phyloP scores from a whole-genome alignment of 2,888 invertebrate genomes.

The Athalia rosae region DNA sequence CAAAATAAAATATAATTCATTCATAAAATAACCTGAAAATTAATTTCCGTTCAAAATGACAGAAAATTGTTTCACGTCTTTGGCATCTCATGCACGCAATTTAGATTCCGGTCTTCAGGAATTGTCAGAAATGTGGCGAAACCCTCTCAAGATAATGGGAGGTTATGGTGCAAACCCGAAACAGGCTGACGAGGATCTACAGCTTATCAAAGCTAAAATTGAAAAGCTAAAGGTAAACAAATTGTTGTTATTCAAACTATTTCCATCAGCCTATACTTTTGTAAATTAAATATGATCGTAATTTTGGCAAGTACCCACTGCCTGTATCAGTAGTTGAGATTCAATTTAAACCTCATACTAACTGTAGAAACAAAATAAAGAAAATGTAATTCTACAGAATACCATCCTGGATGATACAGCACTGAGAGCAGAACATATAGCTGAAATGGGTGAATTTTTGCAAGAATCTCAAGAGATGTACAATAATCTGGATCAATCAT shows the following conservation, averaged over 20 bases:
- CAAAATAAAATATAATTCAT: too few relatives aligned
- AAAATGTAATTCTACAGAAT: background rate
- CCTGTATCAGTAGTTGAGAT: background rate
- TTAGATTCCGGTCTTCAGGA: constrained; percentile 17
- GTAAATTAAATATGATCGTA: background rate
- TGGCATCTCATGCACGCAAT: background rate
- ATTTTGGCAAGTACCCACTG: too few relatives aligned
- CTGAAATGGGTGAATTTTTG: background rate
- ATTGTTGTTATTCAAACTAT: background rate
- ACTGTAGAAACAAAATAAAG: background rate
- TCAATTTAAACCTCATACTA: background rate
- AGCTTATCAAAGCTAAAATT: background rate
- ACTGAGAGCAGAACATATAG: background rate
- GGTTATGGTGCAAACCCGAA: constrained; percentile 28
- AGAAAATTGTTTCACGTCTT: background rate
- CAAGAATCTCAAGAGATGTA: constrained; percentile 2
- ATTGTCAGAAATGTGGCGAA: constrained; percentile 16
- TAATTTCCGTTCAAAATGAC: background rate
- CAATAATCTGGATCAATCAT: background rate
- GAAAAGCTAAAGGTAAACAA: constrained; percentile 1
- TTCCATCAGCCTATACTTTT: background rate
- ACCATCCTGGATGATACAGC: background rate
- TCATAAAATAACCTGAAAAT: background rate
- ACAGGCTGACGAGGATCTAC: background rate
- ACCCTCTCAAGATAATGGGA: constrained; percentile 13